These are phyloP conservation scores for Nomada ferruginata DNA, from an alignment of 2,888 invertebrate species.

Conservation along the genomic window DNA sequence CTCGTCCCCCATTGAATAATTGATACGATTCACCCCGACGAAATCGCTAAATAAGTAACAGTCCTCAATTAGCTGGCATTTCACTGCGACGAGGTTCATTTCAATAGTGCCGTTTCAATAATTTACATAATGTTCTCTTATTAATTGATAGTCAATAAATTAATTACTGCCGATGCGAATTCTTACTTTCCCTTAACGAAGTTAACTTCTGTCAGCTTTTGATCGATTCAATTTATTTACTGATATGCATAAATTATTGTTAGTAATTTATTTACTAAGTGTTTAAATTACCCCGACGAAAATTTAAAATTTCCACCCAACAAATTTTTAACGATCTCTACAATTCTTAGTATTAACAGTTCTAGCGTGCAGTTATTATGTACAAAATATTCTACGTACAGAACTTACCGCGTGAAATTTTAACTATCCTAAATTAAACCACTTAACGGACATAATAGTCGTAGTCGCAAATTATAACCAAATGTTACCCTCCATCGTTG, in stretches of 20 bases:
- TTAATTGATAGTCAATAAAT: constrained; percentile 20
- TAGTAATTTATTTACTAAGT: too few species aligned
- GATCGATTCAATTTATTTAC: too few species aligned
- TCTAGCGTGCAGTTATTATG: too few species aligned
- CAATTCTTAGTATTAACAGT: not conserved
- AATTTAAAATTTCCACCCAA: not conserved
- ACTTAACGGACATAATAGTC: not conserved
- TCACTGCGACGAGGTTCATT: not conserved
- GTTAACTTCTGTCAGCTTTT: too few species aligned
- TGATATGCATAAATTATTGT: too few species aligned
- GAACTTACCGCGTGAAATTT: too few species aligned
- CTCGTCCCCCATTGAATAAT: constrained; percentile 37
- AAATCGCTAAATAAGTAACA: constrained; percentile 27
- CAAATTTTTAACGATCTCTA: not conserved
- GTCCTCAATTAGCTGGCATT: constrained; percentile 26
- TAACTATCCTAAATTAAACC: too few species aligned
- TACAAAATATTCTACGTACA: too few species aligned
- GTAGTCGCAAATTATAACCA: not conserved
- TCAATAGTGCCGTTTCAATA: not conserved
- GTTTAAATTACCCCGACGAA: not conserved
- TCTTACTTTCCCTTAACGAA: not conserved
- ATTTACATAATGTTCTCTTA: not conserved
- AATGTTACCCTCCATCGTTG: not conserved
- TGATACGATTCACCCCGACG: not conserved
- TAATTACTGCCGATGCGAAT: not conserved